phyloP scores from a whole-genome alignment of 2,888 invertebrate species.

The Silvanus unidentatus region DNA sequence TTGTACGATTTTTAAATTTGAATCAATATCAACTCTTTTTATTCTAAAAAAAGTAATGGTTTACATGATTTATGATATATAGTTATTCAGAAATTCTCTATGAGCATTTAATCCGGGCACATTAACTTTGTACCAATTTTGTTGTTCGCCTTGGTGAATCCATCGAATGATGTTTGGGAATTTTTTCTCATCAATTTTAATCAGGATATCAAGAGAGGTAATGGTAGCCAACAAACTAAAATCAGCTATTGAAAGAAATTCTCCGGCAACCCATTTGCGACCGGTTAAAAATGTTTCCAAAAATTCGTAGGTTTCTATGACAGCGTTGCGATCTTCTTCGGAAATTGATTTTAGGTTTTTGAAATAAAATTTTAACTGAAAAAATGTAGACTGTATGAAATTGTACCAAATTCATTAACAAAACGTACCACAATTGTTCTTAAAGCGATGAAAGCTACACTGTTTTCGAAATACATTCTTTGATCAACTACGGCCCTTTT shows the following conservation, averaged over 20 bases:
- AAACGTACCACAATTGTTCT: background rate
- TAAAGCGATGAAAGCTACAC: constrained; percentile 39
- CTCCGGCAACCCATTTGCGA: constrained; percentile 49
- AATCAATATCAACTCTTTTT: no score
- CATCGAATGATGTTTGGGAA: constrained; percentile 34
- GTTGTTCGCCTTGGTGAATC: constrained; percentile 31
- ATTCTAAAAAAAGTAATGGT: no score
- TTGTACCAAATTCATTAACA: no score
- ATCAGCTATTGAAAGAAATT: constrained; percentile 35
- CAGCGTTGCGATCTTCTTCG: constrained; percentile 11
- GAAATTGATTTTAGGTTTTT: background rate
- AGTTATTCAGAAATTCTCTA: constrained; percentile 1
- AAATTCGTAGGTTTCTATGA: constrained; percentile 38
- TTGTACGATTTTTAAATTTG: no score
- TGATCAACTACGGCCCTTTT: constrained; percentile 50
- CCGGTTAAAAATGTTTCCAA: constrained; percentile 48
- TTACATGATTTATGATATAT: no score
- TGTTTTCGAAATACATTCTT: constrained; percentile 50
- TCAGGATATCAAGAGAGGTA: constrained; percentile 39
- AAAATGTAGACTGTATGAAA: no score
- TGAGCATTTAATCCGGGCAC: constrained; percentile 7
- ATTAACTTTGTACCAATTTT: constrained; percentile 21
- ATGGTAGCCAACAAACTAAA: constrained; percentile 39
- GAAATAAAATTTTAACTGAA: background rate
- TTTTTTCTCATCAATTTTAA: constrained; percentile 30